phyloP scores from a whole-genome alignment of 2,113 vertebrate genomes.

The Electrona antarctica region DNA sequence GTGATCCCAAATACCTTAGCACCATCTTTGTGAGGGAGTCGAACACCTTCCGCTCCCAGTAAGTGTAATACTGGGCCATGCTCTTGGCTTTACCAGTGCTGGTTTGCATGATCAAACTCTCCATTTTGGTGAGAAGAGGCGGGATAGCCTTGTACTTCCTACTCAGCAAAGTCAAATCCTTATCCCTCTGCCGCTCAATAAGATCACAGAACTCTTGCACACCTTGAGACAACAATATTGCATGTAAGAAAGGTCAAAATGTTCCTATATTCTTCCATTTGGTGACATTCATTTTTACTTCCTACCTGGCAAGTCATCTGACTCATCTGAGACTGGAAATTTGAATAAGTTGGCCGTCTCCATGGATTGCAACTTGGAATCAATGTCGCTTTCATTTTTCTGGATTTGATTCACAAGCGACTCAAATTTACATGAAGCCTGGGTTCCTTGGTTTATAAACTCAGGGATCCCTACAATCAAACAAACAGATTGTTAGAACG shows the following conservation, averaged over 20 bases:
- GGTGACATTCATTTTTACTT: conserved; percentile 19
- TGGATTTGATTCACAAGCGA: conserved; percentile 86
- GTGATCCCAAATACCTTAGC: conserved; percentile 77
- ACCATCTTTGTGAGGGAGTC: conserved; percentile 85
- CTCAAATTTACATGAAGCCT: conserved; percentile 85
- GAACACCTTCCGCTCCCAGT: conserved; percentile 88
- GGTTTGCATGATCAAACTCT: conserved; percentile 82
- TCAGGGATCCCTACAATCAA: conserved; percentile 81
- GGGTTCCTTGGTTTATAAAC: conserved; percentile 80
- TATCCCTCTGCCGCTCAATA: conserved; percentile 81
- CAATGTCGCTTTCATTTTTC: conserved; percentile 83
- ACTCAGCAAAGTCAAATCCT: conserved; percentile 79
- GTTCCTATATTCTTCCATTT: neutral
- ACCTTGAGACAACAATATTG: conserved; percentile 68
- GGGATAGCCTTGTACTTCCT: conserved; percentile 85
- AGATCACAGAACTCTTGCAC: conserved; percentile 88
- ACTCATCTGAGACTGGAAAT: conserved; percentile 67
- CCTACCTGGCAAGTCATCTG: conserved; percentile 82
- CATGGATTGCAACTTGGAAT: conserved; percentile 79
- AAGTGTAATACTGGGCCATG: conserved; percentile 85
- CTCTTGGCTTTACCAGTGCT: conserved; percentile 83
- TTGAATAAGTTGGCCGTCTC: conserved; percentile 86
- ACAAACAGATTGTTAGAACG: neutral
- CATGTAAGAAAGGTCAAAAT: neutral
- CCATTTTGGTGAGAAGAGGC: conserved; percentile 85